Evolutionary conservation across 1,140 invertebrate genomes (phyloP).

Genomic region (Acromyrmex heyeri): DNA sequence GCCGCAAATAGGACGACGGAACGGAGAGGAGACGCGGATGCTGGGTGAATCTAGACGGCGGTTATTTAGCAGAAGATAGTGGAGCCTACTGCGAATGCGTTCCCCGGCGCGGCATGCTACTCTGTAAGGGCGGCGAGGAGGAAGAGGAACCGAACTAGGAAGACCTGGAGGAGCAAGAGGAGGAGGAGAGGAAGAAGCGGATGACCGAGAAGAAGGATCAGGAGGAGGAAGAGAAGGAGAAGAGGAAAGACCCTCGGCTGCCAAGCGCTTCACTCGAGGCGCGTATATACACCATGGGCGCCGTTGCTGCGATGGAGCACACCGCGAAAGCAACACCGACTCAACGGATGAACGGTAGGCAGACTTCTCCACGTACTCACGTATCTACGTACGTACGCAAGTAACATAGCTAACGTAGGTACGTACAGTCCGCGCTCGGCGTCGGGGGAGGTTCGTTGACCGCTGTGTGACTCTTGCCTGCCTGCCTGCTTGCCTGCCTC

Average conservation of each 20-base stretch:
- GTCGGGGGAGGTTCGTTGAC: constrained; percentile 81
- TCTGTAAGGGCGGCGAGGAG: constrained; percentile 63
- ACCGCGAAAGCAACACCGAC: constrained; percentile 61
- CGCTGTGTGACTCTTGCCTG: constrained; percentile 82
- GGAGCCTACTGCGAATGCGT: constrained; percentile 61
- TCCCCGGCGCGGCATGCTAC: constrained; percentile 64
- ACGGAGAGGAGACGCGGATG: constrained; percentile 24
- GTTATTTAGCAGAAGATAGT: constrained; percentile 79
- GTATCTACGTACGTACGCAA: constrained; percentile 64
- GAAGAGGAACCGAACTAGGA: constrained; percentile 59
- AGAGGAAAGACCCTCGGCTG: constrained; percentile 38
- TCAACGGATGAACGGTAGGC: constrained; percentile 73
- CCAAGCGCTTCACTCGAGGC: constrained; percentile 64
- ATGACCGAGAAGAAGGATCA: constrained; percentile 52
- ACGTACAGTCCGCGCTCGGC: constrained; percentile 68
- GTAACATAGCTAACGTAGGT: constrained; percentile 67
- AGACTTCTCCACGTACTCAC: constrained; percentile 56
- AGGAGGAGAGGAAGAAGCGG: constrained; percentile 42
- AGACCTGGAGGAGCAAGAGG: constrained; percentile 34
- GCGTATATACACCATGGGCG: constrained; percentile 78
- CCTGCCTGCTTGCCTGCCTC: constrained; percentile 49
- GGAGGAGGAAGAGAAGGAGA: not conserved
- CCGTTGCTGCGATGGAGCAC: constrained; percentile 39
- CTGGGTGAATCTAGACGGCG: constrained; percentile 73
- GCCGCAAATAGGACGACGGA: constrained; percentile 46